Evolutionary conservation across 2,113 vertebrate species (phyloP), one percentile per base, ranked within the genome.

Genomic region (Aegotheles bennettii): DNA sequence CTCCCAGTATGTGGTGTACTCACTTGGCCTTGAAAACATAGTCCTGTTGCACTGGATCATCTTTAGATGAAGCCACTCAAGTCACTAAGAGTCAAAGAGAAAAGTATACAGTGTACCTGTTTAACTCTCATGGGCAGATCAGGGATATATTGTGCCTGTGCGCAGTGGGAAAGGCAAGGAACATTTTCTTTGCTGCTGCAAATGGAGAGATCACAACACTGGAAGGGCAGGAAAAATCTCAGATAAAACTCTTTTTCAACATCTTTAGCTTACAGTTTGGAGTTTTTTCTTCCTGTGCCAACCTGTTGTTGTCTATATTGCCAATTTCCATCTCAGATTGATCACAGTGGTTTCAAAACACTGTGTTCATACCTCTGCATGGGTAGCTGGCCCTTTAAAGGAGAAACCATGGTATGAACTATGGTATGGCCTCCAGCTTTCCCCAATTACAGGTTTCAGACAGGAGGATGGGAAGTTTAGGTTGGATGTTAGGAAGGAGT

Each of bases 1-100:
- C 60, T 93, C 68, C 50, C 60, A 31, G 87, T 69, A 53, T 6
- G 1, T 56, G 45, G 48, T 67, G 33, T 69, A 69, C 79, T 87
- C 56, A 40, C 74, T 91, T 68, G 59, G n/a, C 40, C 67, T 94
- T 92, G 65, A 61, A 70, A 95, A 78, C 28, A 24, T 4, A 43
- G 61, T 47, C 61, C 28, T 54, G 48, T 73, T 94, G 50, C 68
- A 61, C 53, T n/a, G 33, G 45, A 50, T 85, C 60, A 20, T 76
- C 76, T 69, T 89, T 35, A 75, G 61, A 60, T 11, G 1, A 86
- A 86, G 51, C 43, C 57, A 70, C n/a, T 77, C 15, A 47, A 48
- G n/a, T 60, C 2, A 2, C 17, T 51, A 70, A 63, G 26, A 91
- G 23, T 91, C 75, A 84, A 93, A 69, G 42, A 78, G 33, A 91